These are phyloP conservation scores for Hirtodrosophila histrioides DNA, from an alignment of 2,888 invertebrate genomes.

Conservation along the genomic window DNA sequence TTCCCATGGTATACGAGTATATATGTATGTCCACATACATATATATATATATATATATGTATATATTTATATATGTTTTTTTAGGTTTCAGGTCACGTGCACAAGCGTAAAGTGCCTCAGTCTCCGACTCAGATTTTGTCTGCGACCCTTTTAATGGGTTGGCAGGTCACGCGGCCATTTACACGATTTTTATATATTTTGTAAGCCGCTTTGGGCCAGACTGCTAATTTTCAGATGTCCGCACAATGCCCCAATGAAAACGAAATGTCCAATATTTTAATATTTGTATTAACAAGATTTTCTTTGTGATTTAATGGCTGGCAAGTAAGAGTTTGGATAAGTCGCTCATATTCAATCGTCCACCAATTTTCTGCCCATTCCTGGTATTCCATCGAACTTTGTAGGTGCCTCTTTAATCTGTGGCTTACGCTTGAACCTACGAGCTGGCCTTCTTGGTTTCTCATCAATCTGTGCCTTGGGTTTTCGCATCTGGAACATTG, in stretches of 20 bases:
- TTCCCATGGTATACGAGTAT: slow-evolving; percentile 43
- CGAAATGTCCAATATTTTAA: not conserved
- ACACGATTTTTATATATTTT: slow-evolving; percentile 60
- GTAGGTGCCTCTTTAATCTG: too few species aligned
- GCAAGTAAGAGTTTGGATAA: too few species aligned
- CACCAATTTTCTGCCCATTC: too few species aligned
- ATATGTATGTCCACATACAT: not conserved
- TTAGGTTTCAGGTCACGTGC: slow-evolving; percentile 71
- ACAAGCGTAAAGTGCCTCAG: slow-evolving; percentile 50
- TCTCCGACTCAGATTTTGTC: slow-evolving; percentile 34
- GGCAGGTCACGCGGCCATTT: slow-evolving; percentile 62
- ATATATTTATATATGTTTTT: slow-evolving; percentile 18
- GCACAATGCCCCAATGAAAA: slow-evolving; percentile 3
- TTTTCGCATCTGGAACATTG: too few species aligned
- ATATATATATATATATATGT: slow-evolving; percentile 6
- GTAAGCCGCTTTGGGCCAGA: slow-evolving; percentile 30
- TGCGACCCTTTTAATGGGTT: slow-evolving; percentile 76
- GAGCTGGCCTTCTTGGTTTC: too few species aligned
- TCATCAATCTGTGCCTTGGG: too few species aligned
- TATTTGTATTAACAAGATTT: slow-evolving; percentile 1
- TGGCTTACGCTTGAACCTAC: too few species aligned
- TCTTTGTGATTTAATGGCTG: slow-evolving; percentile 1
- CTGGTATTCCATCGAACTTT: too few species aligned
- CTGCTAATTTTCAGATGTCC: slow-evolving; percentile 65
- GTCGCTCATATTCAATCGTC: too few species aligned